Percentiles rank a stretch among this genome's conserved stretches.
phyloP scores from a whole-genome alignment of 37 sponge, comb jelly and placozoan genomes.

The Chondrilla cf. caribensis region DNA sequence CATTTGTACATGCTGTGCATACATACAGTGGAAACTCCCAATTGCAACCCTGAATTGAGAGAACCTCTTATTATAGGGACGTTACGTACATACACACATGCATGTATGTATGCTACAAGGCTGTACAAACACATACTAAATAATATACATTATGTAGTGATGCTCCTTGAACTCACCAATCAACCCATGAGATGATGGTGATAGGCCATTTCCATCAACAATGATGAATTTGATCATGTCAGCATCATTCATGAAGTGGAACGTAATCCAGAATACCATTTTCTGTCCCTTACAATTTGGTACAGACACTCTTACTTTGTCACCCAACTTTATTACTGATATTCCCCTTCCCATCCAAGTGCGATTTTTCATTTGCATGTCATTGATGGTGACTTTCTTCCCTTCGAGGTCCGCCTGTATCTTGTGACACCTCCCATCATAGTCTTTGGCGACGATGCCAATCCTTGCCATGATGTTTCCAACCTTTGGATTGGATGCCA shows the following conservation, averaged over 20 bases:
- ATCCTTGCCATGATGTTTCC: slow-evolving; percentile 32
- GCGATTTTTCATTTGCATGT: background rate
- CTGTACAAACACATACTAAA: too few species aligned
- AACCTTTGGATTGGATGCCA: slow-evolving; percentile 34
- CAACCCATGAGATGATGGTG: slow-evolving; percentile 18
- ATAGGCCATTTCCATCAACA: background rate
- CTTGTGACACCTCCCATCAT: background rate
- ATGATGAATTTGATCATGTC: slow-evolving; percentile 30
- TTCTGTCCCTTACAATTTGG: slow-evolving; percentile 12
- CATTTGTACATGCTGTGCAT: too few species aligned
- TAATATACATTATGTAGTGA: too few species aligned
- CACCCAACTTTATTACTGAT: background rate
- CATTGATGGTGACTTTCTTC: background rate
- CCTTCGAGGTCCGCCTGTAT: background rate
- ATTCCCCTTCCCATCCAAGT: background rate
- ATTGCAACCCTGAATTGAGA: too few species aligned
- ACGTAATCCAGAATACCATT: slow-evolving; percentile 10
- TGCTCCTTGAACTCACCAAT: slow-evolving; percentile 11
- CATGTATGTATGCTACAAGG: too few species aligned
- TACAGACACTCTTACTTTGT: slow-evolving; percentile 10
- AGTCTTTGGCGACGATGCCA: slow-evolving; percentile 9
- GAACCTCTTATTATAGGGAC: too few species aligned
- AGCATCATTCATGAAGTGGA: slow-evolving; percentile 6
- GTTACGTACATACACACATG: too few species aligned
- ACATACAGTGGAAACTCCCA: too few species aligned